These are phyloP conservation scores for Megalopta genalis DNA, from an alignment of 1,140 invertebrate genomes.

Conservation along the genomic window DNA sequence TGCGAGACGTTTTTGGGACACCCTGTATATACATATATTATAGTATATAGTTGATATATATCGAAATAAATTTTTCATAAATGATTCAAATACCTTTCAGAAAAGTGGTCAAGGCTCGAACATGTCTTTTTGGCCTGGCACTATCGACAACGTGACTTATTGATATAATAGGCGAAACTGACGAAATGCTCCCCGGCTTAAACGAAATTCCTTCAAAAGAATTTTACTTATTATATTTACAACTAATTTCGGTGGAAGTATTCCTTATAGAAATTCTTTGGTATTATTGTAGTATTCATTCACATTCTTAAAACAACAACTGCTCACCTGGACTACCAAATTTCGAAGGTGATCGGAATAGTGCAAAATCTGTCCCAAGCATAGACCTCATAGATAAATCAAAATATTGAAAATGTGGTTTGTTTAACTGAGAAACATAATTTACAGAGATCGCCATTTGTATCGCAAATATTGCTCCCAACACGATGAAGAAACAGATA, in stretches of 20 bases:
- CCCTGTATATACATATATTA: too few relatives aligned
- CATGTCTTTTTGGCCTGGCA: slow-evolving; percentile 44
- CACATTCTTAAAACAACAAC: not conserved
- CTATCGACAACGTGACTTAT: slow-evolving; percentile 41
- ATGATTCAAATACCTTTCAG: slow-evolving; percentile 54
- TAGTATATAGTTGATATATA: too few relatives aligned
- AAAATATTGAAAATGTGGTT: slow-evolving; percentile 57
- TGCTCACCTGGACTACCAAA: slow-evolving; percentile 58
- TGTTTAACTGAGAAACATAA: slow-evolving; percentile 55
- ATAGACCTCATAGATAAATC: not conserved
- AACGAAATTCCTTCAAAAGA: slow-evolving; percentile 63
- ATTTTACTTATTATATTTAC: not conserved
- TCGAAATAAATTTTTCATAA: not conserved
- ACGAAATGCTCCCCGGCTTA: slow-evolving; percentile 57
- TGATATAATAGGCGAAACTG: slow-evolving; percentile 60
- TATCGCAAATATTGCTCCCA: slow-evolving; percentile 87
- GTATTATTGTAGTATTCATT: not conserved
- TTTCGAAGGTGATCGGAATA: slow-evolving; percentile 16
- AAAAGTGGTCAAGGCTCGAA: slow-evolving; percentile 52
- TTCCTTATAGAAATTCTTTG: too few relatives aligned
- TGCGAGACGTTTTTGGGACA: too few relatives aligned
- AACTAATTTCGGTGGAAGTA: not conserved
- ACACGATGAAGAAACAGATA: slow-evolving; percentile 88
- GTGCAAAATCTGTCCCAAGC: not conserved
- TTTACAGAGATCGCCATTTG: slow-evolving; percentile 70